Conservation (phyloP, 2,113 vertebrate species). For the Gavia stellata region DNA sequence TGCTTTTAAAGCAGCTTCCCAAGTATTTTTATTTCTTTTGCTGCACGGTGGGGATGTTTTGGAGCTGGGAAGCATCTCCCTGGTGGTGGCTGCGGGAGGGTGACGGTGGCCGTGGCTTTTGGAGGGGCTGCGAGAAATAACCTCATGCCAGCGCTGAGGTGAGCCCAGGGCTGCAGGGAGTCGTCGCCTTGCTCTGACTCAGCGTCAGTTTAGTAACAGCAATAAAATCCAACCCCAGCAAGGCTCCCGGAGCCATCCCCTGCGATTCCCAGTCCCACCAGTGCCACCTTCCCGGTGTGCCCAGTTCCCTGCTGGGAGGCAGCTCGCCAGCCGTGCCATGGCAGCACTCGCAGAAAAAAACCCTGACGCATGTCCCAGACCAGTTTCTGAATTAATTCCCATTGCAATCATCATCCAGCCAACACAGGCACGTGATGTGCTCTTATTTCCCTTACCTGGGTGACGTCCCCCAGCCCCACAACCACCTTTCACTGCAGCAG, state of each 20-base stretch:
- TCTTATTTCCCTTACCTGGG: background rate
- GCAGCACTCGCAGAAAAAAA: fast-evolving
- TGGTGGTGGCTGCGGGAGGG: background rate
- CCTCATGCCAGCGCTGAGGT: background rate
- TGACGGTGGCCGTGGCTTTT: background rate
- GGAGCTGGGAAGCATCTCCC: background rate
- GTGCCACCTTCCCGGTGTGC: background rate
- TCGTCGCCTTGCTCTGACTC: background rate
- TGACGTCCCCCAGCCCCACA: background rate
- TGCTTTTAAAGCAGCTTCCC: background rate
- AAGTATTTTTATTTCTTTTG: background rate
- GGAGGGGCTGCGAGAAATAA: background rate
- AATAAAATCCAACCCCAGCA: background rate
- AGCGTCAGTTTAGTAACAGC: background rate
- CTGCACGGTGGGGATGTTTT: background rate
- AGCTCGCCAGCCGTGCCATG: background rate
- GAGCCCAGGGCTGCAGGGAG: background rate
- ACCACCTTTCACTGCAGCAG: background rate
- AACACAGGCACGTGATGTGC: fast-evolving
- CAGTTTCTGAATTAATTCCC: background rate
- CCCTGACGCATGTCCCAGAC: fast-evolving
- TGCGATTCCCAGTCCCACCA: background rate
- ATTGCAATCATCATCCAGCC: background rate
- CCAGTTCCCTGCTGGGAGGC: background rate
- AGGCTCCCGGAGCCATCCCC: background rate